A percentile compares a stretch with the other conserved stretches of the same genome.
Conservation (phyloP, 2,888 invertebrate species). For the Drosophila picticornis region DNA sequence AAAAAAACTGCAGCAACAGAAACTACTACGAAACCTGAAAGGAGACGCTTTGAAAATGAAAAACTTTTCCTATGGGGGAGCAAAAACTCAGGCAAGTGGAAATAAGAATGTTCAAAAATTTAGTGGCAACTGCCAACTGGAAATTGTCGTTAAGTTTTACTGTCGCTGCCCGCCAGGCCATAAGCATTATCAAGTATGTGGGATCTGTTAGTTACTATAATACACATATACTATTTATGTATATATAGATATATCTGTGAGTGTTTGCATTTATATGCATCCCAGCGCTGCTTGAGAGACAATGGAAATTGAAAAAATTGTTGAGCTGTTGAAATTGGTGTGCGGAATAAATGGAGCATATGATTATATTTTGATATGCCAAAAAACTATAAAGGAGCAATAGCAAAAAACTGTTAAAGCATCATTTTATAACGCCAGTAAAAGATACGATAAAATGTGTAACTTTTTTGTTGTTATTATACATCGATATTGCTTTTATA, state of each 20-base stretch:
- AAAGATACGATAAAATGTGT: neutral
- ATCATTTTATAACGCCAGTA: neutral
- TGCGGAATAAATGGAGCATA: neutral
- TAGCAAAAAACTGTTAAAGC: neutral
- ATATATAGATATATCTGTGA: neutral
- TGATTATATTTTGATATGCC: neutral
- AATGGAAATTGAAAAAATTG: slow-evolving; percentile 25
- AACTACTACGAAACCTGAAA: slow-evolving; percentile 14
- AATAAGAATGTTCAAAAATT: slow-evolving; percentile 63
- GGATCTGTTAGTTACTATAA: slow-evolving; percentile 28
- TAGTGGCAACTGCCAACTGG: slow-evolving; percentile 44
- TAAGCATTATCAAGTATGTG: slow-evolving; percentile 45
- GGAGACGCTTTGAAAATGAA: slow-evolving; percentile 46
- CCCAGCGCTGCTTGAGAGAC: neutral
- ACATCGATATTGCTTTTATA: neutral
- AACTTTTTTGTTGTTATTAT: neutral
- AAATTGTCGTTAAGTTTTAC: slow-evolving; percentile 60
- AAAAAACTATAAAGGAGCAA: neutral
- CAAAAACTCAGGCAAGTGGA: slow-evolving; percentile 40
- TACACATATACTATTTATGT: neutral
- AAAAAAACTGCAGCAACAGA: slow-evolving; percentile 24
- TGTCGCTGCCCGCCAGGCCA: slow-evolving; percentile 12
- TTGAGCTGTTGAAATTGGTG: neutral
- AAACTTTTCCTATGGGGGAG: slow-evolving; percentile 35
- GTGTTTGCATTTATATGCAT: neutral